These are phyloP conservation scores for Mesoligia furuncula DNA, from an alignment of 2,888 invertebrate genomes.

Conservation along the genomic window DNA sequence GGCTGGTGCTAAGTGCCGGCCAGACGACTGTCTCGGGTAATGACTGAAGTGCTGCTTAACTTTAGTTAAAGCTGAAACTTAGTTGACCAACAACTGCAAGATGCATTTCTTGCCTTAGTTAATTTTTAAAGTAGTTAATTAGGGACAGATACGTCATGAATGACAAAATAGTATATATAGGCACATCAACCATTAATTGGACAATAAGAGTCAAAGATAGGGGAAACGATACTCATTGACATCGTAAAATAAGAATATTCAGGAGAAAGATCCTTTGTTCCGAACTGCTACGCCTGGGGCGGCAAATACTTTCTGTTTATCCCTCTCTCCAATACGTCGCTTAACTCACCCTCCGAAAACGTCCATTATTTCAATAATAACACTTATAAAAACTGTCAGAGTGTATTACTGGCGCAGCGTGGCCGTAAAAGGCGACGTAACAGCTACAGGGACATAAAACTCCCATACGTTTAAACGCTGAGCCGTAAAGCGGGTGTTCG, in stretches of 20 bases:
- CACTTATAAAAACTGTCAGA: slow-evolving; percentile 63
- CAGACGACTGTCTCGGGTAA: slow-evolving; percentile 62
- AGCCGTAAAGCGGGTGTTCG: slow-evolving; percentile 69
- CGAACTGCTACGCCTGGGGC: slow-evolving; percentile 1
- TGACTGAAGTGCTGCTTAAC: slow-evolving; percentile 63
- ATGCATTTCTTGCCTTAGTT: slow-evolving; percentile 54
- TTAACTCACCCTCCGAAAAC: slow-evolving; percentile 15
- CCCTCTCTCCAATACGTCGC: slow-evolving; percentile 14
- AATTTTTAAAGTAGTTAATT: slow-evolving; percentile 26
- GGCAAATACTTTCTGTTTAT: slow-evolving; percentile 1
- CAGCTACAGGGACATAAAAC: slow-evolving; percentile 71
- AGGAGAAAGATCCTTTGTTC: background rate
- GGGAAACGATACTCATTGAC: background rate
- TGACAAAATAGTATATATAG: background rate
- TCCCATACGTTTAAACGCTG: slow-evolving; percentile 77
- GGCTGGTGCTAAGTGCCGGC: slow-evolving; percentile 63
- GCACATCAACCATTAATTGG: background rate
- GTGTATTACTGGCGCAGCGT: slow-evolving; percentile 59
- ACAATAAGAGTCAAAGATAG: background rate
- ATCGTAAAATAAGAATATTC: slow-evolving; percentile 9
- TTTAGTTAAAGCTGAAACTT: slow-evolving; percentile 58
- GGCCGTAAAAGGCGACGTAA: slow-evolving; percentile 68
- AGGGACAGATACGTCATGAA: background rate
- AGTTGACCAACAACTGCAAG: slow-evolving; percentile 53
- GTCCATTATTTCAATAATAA: slow-evolving; percentile 63